Percentiles rank a stretch among this genome's conserved stretches.
These are phyloP conservation scores for Bombus balteatus DNA, from an alignment of 1,140 invertebrate species.

Conservation along the genomic window DNA sequence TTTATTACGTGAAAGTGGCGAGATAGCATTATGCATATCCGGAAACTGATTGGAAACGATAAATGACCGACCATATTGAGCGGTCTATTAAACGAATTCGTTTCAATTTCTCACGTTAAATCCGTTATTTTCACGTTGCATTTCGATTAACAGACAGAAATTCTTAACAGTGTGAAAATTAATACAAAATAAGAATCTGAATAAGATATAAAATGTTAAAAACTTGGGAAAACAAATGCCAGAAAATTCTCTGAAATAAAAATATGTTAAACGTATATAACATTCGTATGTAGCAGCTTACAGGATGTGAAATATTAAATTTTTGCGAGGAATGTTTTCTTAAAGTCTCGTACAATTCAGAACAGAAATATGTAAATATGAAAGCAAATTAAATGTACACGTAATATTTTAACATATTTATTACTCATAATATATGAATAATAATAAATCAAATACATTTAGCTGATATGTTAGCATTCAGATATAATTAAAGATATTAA, in stretches of 20 bases:
- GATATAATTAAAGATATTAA: not conserved
- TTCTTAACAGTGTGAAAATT: not conserved
- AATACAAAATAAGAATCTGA: not conserved
- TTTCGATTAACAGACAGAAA: not conserved
- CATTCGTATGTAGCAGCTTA: too few species aligned
- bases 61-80: not conserved
- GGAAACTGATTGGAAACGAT: constrained; percentile 2
- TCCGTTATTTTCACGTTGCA: not conserved
- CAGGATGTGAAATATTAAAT: too few species aligned
- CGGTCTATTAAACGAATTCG: not conserved
- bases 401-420: too few species aligned
- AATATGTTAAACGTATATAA: not conserved
- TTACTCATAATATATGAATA: not conserved
- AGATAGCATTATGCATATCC: not conserved
- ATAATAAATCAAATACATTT: not conserved
- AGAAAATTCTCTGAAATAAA: not conserved
- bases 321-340: not conserved
- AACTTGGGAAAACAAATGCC: not conserved
- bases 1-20: constrained; percentile 5
- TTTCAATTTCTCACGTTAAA: not conserved
- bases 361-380: not conserved
- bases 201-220: not conserved
- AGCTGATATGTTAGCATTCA: not conserved
- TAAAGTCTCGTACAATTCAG: not conserved
- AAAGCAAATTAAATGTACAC: too few species aligned